Conservation (phyloP, 2,888 invertebrate genomes). For the Pegoplata infirma region DNA sequence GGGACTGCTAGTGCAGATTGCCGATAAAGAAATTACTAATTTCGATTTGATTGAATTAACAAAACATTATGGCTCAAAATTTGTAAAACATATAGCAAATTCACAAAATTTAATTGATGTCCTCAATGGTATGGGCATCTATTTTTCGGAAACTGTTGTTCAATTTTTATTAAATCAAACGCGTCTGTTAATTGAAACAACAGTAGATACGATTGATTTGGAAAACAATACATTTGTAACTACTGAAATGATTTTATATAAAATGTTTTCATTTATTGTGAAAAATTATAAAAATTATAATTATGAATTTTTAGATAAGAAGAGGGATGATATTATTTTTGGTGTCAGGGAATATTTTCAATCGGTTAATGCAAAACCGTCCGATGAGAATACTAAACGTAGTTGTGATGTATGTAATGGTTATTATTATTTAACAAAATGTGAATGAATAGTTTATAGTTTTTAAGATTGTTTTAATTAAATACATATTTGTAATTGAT, state of each 20-base stretch:
- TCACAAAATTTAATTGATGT: slow-evolving; percentile 67
- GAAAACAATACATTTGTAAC: slow-evolving; percentile 66
- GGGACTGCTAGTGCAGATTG: slow-evolving; percentile 17
- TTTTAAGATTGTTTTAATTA: not conserved
- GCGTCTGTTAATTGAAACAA: slow-evolving; percentile 68
- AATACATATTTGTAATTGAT: not conserved
- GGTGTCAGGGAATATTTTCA: slow-evolving; percentile 56
- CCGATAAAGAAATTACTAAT: slow-evolving; percentile 41
- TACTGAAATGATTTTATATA: slow-evolving; percentile 70
- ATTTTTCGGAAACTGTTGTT: slow-evolving; percentile 64
- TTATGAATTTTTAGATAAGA: slow-evolving; percentile 63
- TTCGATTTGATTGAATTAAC: slow-evolving; percentile 56
- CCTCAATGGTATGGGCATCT: slow-evolving; percentile 65
- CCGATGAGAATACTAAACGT: slow-evolving; percentile 17
- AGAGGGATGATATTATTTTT: slow-evolving; percentile 54
- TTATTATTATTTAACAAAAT: slow-evolving; percentile 46
- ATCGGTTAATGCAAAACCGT: slow-evolving; percentile 50
- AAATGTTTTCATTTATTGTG: slow-evolving; percentile 68
- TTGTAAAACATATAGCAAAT: slow-evolving; percentile 69
- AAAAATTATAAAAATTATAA: slow-evolving; percentile 65
- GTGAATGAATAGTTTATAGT: not conserved
- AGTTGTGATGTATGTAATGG: slow-evolving; percentile 51
- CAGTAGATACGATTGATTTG: slow-evolving; percentile 54
- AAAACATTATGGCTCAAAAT: slow-evolving; percentile 67
- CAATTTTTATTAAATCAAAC: slow-evolving; percentile 67